phyloP scores from a whole-genome alignment of 2,113 vertebrate genomes.

The Sigmodon hispidus region DNA sequence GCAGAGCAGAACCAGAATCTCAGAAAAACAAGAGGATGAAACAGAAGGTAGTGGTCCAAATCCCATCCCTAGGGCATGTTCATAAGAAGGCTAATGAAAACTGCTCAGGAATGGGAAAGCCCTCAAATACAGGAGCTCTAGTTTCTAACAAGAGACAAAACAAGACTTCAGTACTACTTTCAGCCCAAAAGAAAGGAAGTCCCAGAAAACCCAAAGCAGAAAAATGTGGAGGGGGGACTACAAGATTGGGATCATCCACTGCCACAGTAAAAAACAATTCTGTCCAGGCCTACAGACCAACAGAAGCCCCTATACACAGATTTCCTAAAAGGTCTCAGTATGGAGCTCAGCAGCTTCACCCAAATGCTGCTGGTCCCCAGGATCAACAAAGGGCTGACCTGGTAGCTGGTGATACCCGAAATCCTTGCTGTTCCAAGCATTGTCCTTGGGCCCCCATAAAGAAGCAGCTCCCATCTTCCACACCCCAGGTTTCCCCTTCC shows the following conservation, averaged over 20 bases:
- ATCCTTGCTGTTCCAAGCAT: not conserved
- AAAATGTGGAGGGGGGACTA: not conserved
- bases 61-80: not conserved
- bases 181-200: not conserved
- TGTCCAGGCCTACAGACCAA: not conserved
- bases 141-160: slow-evolving; percentile 38
- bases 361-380: not conserved
- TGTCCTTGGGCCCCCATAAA: not conserved
- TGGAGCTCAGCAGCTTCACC: not conserved
- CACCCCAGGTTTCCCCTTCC: not conserved
- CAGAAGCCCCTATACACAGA: not conserved
- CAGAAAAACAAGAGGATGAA: slow-evolving; percentile 3
- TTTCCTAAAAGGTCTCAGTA: not conserved
- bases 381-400: not conserved
- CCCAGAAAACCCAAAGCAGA: slow-evolving; percentile 45
- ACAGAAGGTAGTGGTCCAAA: not conserved
- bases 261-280: not conserved
- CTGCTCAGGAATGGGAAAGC: not conserved
- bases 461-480: not conserved
- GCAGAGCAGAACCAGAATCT: slow-evolving; percentile 6
- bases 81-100: not conserved
- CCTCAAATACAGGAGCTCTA: not conserved
- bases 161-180: slow-evolving; percentile 7
- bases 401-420: not conserved
- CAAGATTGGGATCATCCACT: not conserved